phyloP scores from a whole-genome alignment of 2,797 vertebrate species.

The Enteromius anoplus region DNA sequence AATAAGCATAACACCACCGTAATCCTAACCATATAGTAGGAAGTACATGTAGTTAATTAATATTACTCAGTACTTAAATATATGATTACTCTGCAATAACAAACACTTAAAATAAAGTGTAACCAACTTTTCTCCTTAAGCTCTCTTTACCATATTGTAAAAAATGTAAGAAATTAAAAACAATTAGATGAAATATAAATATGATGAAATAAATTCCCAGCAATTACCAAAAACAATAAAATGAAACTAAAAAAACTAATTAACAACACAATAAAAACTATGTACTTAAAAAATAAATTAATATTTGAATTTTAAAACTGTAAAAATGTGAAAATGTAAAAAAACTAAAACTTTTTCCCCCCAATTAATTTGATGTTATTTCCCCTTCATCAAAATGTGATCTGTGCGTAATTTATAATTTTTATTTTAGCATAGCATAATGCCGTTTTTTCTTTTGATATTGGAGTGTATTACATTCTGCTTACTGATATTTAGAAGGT shows the following conservation, averaged over 20 bases:
- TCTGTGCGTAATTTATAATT: neutral
- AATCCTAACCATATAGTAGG: neutral
- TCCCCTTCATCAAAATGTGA: too few species aligned
- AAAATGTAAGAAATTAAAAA: neutral
- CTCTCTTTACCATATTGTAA: neutral
- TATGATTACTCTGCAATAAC: neutral
- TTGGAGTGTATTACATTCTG: neutral
- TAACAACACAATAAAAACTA: too few species aligned
- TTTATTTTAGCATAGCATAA: neutral
- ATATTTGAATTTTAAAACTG: neutral
- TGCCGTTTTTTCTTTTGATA: neutral
- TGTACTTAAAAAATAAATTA: neutral
- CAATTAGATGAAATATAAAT: neutral
- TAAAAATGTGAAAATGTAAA: neutral
- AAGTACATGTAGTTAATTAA: neutral
- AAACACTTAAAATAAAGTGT: neutral
- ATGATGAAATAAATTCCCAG: neutral
- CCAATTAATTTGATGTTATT: too few species aligned
- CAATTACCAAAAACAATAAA: neutral
- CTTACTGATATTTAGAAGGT: constrained; percentile 21
- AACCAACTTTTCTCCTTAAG: neutral
- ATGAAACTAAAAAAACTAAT: too few species aligned
- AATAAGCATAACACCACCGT: neutral
- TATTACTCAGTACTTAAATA: neutral
- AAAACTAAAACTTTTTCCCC: too few species aligned